A percentile compares a stretch with the other conserved stretches of the same genome.
These are phyloP conservation scores for Heliangelus exortis DNA, from an alignment of 2,797 vertebrate species.

Conservation along the genomic window DNA sequence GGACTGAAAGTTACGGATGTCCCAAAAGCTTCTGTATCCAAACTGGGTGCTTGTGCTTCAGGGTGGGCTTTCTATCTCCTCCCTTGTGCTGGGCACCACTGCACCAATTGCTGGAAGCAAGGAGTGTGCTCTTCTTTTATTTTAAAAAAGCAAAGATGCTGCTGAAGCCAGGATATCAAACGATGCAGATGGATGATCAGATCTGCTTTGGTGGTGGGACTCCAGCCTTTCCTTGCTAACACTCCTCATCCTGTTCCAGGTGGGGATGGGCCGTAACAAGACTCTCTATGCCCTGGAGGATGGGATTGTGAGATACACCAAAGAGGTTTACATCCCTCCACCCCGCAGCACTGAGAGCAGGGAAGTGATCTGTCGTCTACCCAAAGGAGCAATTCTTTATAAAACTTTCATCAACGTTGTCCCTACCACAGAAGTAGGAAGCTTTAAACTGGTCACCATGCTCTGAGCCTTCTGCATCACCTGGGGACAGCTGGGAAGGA, in stretches of 20 bases:
- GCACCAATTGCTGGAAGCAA: background rate
- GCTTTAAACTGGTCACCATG: conserved; percentile 89
- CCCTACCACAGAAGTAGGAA: conserved; percentile 85
- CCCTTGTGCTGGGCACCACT: background rate
- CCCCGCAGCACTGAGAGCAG: conserved; percentile 80
- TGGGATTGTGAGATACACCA: conserved; percentile 89
- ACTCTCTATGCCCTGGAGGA: conserved; percentile 92
- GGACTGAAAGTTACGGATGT: background rate
- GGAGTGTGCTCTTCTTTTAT: background rate
- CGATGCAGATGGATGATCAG: accelerated
- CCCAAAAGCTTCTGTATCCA: background rate
- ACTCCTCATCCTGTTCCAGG: conserved; percentile 76
- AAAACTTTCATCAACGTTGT: conserved; percentile 93
- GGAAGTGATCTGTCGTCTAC: conserved; percentile 83
- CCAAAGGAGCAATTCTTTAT: conserved; percentile 88
- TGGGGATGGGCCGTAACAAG: conserved; percentile 91
- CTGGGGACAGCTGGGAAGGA: background rate
- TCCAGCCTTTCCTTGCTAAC: background rate
- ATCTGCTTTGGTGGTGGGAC: background rate
- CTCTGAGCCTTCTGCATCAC: conserved; percentile 73
- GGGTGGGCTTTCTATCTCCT: background rate
- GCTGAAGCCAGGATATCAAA: background rate
- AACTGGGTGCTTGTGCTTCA: background rate
- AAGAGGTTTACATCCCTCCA: conserved; percentile 89
- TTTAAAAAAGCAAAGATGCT: conserved; percentile 23